phyloP scores from a whole-genome alignment of 2,113 vertebrate species.

The Oryzias melastigma region DNA sequence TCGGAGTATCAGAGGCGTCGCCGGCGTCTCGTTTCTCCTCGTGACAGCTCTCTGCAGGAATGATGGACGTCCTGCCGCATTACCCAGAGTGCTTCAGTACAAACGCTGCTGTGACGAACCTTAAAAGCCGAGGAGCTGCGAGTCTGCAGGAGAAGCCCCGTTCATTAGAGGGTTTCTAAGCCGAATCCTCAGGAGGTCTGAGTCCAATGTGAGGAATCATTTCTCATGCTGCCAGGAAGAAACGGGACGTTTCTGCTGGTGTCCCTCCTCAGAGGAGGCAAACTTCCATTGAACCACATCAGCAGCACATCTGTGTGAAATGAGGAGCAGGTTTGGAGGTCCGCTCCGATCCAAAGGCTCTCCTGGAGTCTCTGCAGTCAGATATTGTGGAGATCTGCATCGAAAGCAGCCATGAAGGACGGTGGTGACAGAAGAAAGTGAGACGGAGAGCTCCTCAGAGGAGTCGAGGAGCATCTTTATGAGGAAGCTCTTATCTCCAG shows the following conservation, averaged over 20 bases:
- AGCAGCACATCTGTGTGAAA: no score
- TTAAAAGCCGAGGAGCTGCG: background rate
- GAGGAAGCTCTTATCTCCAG: background rate
- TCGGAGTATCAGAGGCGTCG: no score
- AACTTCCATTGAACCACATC: background rate
- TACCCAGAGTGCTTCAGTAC: background rate
- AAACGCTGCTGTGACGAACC: slow-evolving; percentile 8
- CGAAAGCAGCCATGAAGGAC: no score
- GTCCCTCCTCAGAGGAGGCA: background rate
- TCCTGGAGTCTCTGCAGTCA: no score
- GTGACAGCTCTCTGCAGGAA: background rate
- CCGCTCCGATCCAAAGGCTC: no score
- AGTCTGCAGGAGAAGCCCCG: slow-evolving; percentile 6
- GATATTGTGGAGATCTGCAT: no score
- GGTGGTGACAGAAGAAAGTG: no score
- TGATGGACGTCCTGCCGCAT: background rate
- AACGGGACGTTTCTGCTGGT: background rate
- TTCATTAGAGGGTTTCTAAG: no score
- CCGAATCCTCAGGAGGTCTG: slow-evolving; percentile 2
- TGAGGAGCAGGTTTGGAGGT: no score
- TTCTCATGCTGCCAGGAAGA: background rate
- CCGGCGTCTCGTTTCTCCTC: no score
- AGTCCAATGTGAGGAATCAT: slow-evolving; percentile 7
- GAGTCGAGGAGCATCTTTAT: background rate
- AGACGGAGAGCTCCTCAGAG: background rate